phyloP scores from a whole-genome alignment of 2,888 invertebrate species.

The Agonopterix alstromeriana region DNA sequence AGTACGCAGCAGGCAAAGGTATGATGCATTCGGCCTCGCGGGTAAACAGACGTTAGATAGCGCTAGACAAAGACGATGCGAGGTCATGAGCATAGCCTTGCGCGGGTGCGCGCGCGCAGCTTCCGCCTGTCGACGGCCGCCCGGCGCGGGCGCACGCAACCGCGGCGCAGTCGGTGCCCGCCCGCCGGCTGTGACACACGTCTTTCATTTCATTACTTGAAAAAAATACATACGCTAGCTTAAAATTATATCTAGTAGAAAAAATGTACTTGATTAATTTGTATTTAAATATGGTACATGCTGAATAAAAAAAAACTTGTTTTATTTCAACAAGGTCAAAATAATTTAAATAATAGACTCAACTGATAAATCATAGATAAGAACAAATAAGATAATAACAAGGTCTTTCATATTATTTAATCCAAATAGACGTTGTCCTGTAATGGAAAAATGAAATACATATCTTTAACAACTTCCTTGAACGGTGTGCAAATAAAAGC shows the following conservation, averaged over 20 bases:
- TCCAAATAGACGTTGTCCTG: not conserved
- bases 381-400: not conserved
- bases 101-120: conserved; percentile 66
- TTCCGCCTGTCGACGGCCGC: conserved; percentile 63
- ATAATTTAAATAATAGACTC: too few species aligned
- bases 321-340: too few species aligned
- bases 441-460: not conserved
- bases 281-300: too few species aligned
- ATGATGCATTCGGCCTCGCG: conserved; percentile 75
- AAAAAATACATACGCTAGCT: too few species aligned
- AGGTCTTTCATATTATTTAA: not conserved
- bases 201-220: too few species aligned
- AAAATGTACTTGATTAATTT: too few species aligned
- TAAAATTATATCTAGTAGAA: too few species aligned
- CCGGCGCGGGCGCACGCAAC: conserved; percentile 23
- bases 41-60: conserved; percentile 72
- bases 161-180: conserved; percentile 33
- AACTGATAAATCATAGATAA: too few species aligned
- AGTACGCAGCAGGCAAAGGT: conserved; percentile 54
- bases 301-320: too few species aligned
- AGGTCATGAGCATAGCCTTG: conserved; percentile 76
- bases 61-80: conserved; percentile 74
- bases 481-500: conserved; percentile 20
- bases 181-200: conserved; percentile 25
- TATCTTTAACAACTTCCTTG: not conserved